Base-by-base conservation (phyloP, 2,797 vertebrate genomes). In the Amniataba percoides region DNA sequence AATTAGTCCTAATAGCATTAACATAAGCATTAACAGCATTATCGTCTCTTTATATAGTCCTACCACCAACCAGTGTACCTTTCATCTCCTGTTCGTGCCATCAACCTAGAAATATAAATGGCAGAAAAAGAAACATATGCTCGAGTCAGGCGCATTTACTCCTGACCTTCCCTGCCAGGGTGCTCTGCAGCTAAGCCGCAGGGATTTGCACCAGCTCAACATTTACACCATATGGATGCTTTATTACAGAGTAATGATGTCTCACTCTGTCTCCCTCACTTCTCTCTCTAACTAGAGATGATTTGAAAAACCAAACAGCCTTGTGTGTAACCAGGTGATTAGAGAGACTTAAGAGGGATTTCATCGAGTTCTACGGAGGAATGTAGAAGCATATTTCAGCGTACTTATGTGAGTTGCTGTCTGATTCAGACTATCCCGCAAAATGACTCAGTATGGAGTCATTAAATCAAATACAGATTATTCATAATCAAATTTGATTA, bases 151-250 rank as follows among this genome's bases (percentile, higher is more conserved):
- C 91, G 91, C 93, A 91, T 92, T 95, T 95, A 91, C 94, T 91
- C 84, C 18, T 94, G 94, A 95, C 93, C 90, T 89, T 95, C 94
- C 93, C 94, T 94, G 94, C 91, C 92, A 93, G 95, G 93, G 94
- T 95, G 94, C 94, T 94, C 94, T 93, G 90, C 83, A 92, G 94
- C 86, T 96, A 97, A 97, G 94, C 96, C 94, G 93, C 87, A 89
- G 92, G 95, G 97, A 97, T 97, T 97, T 97, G 93, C 96, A 94
- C 93, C 86, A 95, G 96, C 94, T 96, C 95, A 96, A 96, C 94
- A 94, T 95, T 96, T 95, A 92, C 94, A 96, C 97, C 97, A 97
- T 97, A 97, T 97, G 96, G 96, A 97, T 96, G 95, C 95, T 96
- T 96, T 93, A 95, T 90, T 95, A 93, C 88, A 95, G 93, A 94